A percentile compares a stretch with the other conserved stretches of the same genome.
Conservation (phyloP, 1,140 invertebrate species). For the Apolygus lucorum region DNA sequence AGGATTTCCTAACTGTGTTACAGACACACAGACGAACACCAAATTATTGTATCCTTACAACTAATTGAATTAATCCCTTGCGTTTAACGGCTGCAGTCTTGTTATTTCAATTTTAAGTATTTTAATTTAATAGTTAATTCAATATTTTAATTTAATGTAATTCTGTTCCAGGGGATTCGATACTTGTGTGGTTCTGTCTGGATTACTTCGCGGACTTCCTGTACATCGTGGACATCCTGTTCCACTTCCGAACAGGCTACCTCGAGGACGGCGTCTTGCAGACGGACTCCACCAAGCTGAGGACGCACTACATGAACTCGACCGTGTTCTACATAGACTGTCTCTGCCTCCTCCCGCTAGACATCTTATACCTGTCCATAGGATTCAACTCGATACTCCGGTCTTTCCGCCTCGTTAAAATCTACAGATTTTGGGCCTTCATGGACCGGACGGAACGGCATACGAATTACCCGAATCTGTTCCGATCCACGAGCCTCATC, state of each 20-base stretch:
- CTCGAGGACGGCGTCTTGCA: slow-evolving; percentile 93
- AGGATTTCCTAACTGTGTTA: too few species aligned
- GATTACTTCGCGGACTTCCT: slow-evolving; percentile 95
- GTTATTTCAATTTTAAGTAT: too few species aligned
- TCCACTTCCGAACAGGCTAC: slow-evolving; percentile 95
- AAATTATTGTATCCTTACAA: too few species aligned
- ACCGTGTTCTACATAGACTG: slow-evolving; percentile 98
- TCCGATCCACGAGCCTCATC: slow-evolving; percentile 82
- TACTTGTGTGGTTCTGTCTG: slow-evolving; percentile 90
- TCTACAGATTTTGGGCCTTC: slow-evolving; percentile 94
- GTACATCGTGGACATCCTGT: slow-evolving; percentile 91
- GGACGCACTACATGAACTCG: slow-evolving; percentile 97
- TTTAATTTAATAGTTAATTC: too few species aligned
- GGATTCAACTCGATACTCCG: slow-evolving; percentile 95
- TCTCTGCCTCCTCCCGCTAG: slow-evolving; percentile 90
- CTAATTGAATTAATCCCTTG: too few species aligned
- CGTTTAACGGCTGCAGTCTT: too few species aligned
- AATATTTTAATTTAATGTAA: not conserved
- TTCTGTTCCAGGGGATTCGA: slow-evolving; percentile 59
- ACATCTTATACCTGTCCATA: slow-evolving; percentile 96
- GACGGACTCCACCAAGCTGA: slow-evolving; percentile 84
- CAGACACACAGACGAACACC: too few species aligned
- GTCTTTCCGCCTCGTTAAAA: slow-evolving; percentile 94
- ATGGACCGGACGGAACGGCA: slow-evolving; percentile 96
- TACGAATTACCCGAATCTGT: slow-evolving; percentile 97